A percentile compares a stretch with the other conserved stretches of the same genome.
Conservation (phyloP, 2,888 invertebrate genomes). For the Dysmachus trigonus region DNA sequence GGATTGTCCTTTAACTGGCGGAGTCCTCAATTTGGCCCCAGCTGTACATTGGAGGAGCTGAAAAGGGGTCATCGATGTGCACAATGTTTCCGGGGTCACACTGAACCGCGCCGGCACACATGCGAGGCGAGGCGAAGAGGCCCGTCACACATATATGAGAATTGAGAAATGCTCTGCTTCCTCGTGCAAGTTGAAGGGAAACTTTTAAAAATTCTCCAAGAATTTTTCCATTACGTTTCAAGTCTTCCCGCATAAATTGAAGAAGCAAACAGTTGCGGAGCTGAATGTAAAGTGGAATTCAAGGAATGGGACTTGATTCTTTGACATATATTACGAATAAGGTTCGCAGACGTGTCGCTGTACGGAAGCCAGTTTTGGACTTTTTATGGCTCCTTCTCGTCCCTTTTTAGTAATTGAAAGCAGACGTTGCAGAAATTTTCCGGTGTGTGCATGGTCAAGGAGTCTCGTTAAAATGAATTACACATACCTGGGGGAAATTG, state of each 20-base stretch:
- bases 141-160: conserved; percentile 26
- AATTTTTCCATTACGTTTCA: conserved; percentile 46
- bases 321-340: conserved; percentile 46
- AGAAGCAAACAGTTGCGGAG: conserved; percentile 36
- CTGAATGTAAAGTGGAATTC: conserved; percentile 44
- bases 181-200: conserved; percentile 32
- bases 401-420: conserved; percentile 20
- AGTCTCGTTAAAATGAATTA: conserved; percentile 5
- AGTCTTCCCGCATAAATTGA: conserved; percentile 46
- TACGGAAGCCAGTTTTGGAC: neutral
- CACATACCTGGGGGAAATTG: neutral
- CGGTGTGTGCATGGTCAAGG: conserved; percentile 13
- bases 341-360: conserved; percentile 1
- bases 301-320: conserved; percentile 46
- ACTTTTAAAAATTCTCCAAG: conserved; percentile 44
- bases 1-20: conserved; percentile 1
- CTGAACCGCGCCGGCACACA: neutral
- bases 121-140: neutral
- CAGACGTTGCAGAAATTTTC: conserved; percentile 17
- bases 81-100: neutral
- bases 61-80: neutral
- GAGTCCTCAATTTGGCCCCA: neutral
- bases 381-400: neutral
- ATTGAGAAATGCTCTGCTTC: conserved; percentile 25
- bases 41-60: neutral